These are phyloP conservation scores for Zeuzera pyrina DNA, from an alignment of 2,888 invertebrate species.

Conservation along the genomic window DNA sequence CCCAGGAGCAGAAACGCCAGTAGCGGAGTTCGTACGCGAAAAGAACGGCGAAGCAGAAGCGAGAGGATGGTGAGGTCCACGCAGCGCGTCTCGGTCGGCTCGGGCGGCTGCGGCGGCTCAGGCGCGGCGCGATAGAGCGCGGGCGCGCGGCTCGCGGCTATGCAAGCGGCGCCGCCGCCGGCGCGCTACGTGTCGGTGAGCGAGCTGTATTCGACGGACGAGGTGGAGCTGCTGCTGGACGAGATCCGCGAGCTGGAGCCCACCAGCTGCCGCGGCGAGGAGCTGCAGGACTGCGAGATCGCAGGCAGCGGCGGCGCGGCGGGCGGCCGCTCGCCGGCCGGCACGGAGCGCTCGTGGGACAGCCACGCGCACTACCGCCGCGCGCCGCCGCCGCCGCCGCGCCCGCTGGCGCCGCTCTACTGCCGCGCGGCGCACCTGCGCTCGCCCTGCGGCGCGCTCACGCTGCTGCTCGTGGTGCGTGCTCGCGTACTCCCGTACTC, in stretches of 20 bases:
- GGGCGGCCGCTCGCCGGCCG: conserved; percentile 58
- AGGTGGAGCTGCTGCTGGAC: conserved; percentile 70
- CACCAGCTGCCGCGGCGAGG: conserved; percentile 65
- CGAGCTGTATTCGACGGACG: conserved; percentile 70
- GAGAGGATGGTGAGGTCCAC: too few relatives aligned
- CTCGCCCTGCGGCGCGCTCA: conserved; percentile 25
- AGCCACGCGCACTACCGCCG: conserved; percentile 66
- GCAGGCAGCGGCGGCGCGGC: conserved; percentile 62
- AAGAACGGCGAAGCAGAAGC: too few relatives aligned
- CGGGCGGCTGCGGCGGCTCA: conserved; percentile 42
- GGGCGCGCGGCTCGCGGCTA: conserved; percentile 37
- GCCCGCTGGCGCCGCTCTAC: conserved; percentile 58
- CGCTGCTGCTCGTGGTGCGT: conserved; percentile 30
- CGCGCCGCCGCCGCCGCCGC: conserved; percentile 48
- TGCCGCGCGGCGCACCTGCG: conserved; percentile 43
- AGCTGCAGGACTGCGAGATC: conserved; percentile 71
- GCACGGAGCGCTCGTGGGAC: conserved; percentile 69
- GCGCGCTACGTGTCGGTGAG: conserved; percentile 70
- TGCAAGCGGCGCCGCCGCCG: conserved; percentile 68
- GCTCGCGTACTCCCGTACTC: neutral
- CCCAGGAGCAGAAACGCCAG: too few relatives aligned
- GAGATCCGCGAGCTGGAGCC: conserved; percentile 71
- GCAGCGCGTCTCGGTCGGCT: too few relatives aligned
- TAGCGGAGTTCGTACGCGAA: too few relatives aligned
- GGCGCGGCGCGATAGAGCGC: conserved; percentile 44